Base-by-base conservation (phyloP, 1,140 invertebrate species). In the Drosophila bocki region DNA sequence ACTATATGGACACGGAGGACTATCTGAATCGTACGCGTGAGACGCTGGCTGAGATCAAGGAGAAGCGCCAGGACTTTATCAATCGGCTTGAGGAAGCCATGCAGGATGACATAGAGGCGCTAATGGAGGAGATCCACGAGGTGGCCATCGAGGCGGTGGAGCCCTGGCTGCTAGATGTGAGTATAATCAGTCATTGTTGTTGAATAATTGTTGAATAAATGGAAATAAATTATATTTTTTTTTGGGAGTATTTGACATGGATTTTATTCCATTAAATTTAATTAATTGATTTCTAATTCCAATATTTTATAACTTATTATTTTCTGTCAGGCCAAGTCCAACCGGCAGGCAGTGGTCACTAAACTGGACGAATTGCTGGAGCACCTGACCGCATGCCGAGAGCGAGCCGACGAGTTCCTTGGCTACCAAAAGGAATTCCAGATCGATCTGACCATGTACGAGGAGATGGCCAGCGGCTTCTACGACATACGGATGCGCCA, bases 401-500 rank as follows among this genome's bases (percentile, higher is more conserved):
- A 95, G 3, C 93, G 93, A 42, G 96, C 96, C 5, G 95, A 95
- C 19, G 95, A 96, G 74, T 97, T 95, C 81, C 94, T 95, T 50
- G 93, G 93, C 2, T 95, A 95, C 93, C 96, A 97, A 76, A 96
- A 95, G 82, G 93, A 95, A 67, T 96, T 97, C 74, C 95, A 96
- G 94, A 94, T 97, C 26, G 97, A 97, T 87, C 95, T 97, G 19
- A 96, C 96, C 3, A 95, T 96, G 90, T 96, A 97, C 82, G 97
- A 97, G 42, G 94, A 95, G 15, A 93, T 98, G 47, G 97, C 97
- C 64, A 95, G 96, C 87, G 95, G 96, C 0, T 94, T 95, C 70
- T 96, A 94, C 62, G 96, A 97, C 76, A 94, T 98, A 1, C 96
- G 96, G 82, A 92, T 98, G 29, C 95, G 97, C 44, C 95, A 95